These are phyloP conservation scores for Latrodectus hesperus DNA, from an alignment of 2,888 invertebrate species.

Conservation along the genomic window DNA sequence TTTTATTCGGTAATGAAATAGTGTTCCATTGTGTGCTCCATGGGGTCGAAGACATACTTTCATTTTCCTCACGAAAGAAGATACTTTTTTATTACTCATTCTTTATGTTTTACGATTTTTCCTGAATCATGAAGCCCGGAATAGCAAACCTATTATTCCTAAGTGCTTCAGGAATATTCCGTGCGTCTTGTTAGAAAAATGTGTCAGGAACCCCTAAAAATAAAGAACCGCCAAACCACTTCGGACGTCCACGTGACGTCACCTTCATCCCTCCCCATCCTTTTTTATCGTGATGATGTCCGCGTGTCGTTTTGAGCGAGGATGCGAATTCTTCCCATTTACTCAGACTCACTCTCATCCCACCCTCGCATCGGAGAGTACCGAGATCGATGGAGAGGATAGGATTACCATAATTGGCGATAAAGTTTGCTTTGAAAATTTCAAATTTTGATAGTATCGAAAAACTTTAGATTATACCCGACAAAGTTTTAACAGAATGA, in stretches of 20 bases:
- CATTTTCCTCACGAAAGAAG: not conserved
- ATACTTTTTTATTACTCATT: slow-evolving; percentile 7
- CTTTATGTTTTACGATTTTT: slow-evolving; percentile 12
- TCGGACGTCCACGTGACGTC: slow-evolving; percentile 40
- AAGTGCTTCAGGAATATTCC: slow-evolving; percentile 28
- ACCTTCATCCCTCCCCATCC: slow-evolving; percentile 20
- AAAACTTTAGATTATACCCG: too few relatives aligned
- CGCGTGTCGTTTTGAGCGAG: slow-evolving; percentile 37
- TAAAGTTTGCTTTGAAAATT: not conserved
- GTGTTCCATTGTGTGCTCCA: too few relatives aligned
- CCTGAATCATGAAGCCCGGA: slow-evolving; percentile 26
- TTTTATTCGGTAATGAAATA: too few relatives aligned
- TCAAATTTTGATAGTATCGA: not conserved
- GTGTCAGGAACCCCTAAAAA: slow-evolving; percentile 23
- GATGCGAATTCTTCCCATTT: slow-evolving; percentile 25
- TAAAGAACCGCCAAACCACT: slow-evolving; percentile 30
- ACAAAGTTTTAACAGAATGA: too few relatives aligned
- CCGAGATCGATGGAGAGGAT: slow-evolving; percentile 21
- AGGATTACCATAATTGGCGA: slow-evolving; percentile 21
- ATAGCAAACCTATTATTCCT: slow-evolving; percentile 24
- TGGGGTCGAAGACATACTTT: too few relatives aligned
- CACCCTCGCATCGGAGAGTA: slow-evolving; percentile 21
- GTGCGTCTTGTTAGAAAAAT: slow-evolving; percentile 4
- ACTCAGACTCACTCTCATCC: slow-evolving; percentile 21
- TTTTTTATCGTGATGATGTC: slow-evolving; percentile 28